These are phyloP conservation scores for Cepaea hortensis DNA, from an alignment of 2,888 invertebrate species.

Conservation along the genomic window DNA sequence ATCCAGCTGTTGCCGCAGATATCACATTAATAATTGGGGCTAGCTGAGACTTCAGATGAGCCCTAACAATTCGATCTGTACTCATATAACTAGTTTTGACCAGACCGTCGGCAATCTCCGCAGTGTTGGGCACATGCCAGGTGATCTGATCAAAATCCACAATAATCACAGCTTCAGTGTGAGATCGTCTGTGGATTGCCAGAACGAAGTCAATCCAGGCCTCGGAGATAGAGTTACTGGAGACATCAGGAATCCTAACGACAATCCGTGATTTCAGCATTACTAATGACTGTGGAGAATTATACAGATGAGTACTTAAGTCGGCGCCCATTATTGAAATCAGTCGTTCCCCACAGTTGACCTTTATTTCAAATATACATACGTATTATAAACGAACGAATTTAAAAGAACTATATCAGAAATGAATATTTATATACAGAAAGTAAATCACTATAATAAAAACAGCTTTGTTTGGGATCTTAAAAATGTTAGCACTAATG, in stretches of 20 bases:
- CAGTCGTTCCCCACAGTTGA: neutral
- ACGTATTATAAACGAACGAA: too few species aligned
- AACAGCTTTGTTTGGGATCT: too few species aligned
- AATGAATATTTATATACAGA: too few species aligned
- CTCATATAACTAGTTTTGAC: neutral
- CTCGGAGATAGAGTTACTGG: neutral
- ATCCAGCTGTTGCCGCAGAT: neutral
- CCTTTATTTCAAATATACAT: too few species aligned
- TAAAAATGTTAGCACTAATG: too few species aligned
- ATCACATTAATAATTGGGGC: neutral
- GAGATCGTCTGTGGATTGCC: conserved; percentile 1
- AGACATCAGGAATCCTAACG: neutral
- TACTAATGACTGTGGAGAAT: neutral
- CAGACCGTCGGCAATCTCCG: too few species aligned
- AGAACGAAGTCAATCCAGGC: conserved; percentile 2
- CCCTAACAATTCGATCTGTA: neutral
- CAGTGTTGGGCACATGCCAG: neutral
- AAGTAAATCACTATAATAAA: too few species aligned
- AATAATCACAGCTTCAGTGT: neutral
- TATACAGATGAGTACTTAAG: neutral
- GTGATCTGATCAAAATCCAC: conserved; percentile 16
- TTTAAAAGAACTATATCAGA: too few species aligned
- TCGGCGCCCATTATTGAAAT: conserved; percentile 10
- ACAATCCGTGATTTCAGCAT: neutral
- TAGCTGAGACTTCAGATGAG: neutral